Conservation (phyloP, 2,797 vertebrate genomes). For the Danio jaintianensis region DNA sequence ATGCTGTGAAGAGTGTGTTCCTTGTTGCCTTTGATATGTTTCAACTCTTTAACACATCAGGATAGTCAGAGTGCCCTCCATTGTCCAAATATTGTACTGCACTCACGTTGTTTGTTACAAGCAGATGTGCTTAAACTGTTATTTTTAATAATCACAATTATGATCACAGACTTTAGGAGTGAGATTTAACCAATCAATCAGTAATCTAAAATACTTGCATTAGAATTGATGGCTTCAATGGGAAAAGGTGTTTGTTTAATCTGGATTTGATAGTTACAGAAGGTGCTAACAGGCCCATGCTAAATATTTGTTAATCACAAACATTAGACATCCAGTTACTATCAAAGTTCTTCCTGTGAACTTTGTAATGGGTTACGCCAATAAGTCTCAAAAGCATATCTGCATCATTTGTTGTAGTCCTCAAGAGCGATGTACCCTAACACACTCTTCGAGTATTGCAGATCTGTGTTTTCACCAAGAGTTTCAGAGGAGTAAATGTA, state of each 20-base stretch:
- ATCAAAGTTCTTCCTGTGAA: not conserved
- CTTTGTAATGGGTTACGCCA: not conserved
- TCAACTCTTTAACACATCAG: constrained; percentile 59
- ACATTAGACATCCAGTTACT: not conserved
- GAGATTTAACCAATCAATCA: not conserved
- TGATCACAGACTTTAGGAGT: not conserved
- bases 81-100: constrained; percentile 70
- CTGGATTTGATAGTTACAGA: not conserved
- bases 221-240: not conserved
- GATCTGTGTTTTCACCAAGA: constrained; percentile 14
- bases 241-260: not conserved
- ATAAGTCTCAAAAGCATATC: not conserved
- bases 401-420: not conserved
- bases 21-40: constrained; percentile 49
- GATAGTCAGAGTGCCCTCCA: constrained; percentile 83
- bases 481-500: constrained; percentile 25
- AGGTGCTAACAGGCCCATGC: not conserved
- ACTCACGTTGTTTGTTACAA: constrained; percentile 46
- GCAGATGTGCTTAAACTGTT: not conserved
- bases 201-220: not conserved
- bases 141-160: constrained; percentile 3
- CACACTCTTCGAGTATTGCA: constrained; percentile 29
- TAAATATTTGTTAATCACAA: too few relatives aligned
- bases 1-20: constrained; percentile 60
- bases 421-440: constrained; percentile 49